Percentiles rank a stretch among this genome's conserved stretches.
Evolutionary conservation across 2,888 invertebrate species (phyloP).

Genomic region (Escarpia spicata): DNA sequence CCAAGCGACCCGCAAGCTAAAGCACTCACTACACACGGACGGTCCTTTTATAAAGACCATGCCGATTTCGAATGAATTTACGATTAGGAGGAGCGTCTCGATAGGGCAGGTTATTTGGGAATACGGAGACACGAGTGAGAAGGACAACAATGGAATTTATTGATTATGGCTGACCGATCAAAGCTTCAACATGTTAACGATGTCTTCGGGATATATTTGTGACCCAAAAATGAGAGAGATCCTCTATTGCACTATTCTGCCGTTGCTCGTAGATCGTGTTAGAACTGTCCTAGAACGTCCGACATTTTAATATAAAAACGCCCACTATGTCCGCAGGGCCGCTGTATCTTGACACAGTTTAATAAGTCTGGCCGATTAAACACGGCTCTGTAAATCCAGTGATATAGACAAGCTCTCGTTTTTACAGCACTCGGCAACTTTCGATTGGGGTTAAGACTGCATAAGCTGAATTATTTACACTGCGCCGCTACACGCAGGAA

Average conservation of each 20-base stretch:
- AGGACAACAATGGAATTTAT: background rate
- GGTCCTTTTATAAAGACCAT: background rate
- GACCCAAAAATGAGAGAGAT: too few relatives aligned
- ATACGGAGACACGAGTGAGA: background rate
- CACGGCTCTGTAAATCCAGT: background rate
- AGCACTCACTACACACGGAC: background rate
- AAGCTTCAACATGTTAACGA: background rate
- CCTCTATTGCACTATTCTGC: too few relatives aligned
- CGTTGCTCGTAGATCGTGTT: background rate
- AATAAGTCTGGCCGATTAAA: background rate
- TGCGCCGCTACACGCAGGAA: background rate
- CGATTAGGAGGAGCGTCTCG: constrained; percentile 6
- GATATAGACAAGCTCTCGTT: background rate
- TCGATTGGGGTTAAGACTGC: background rate
- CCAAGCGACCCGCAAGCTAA: background rate
- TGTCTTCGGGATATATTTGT: background rate
- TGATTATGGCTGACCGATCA: background rate
- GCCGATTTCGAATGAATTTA: background rate
- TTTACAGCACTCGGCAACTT: background rate
- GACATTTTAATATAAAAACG: background rate
- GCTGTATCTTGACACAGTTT: background rate
- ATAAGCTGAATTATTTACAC: constrained; percentile 3
- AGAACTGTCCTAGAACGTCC: background rate
- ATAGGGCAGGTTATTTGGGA: background rate
- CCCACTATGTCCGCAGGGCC: background rate